Evolutionary conservation across 2,888 invertebrate genomes (phyloP), one percentile per base, ranked within the genome.

Genomic region (Drosophila flavopinicola): DNA sequence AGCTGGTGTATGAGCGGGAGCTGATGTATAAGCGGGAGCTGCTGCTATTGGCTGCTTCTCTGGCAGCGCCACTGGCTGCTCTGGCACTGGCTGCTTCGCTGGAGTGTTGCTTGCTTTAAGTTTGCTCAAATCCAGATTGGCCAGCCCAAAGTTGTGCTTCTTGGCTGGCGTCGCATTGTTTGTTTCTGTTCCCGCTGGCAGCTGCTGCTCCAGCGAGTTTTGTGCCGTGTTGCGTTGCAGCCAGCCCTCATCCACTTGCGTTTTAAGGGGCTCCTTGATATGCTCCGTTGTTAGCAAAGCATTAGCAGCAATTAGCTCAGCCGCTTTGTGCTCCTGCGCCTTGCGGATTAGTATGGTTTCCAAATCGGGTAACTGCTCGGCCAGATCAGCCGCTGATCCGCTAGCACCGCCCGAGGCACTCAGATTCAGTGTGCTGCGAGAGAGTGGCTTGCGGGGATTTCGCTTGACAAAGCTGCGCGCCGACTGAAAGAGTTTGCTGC

Each of bases 361-460:
- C 11, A 91, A 77, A 74, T 91, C 91, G 1, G 89, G 91, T 44
- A 91, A 58, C 15, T 71, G 64, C 6, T 83, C 84, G 0, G 27
- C n/a, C 3, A 33, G n/a, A n/a, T 58, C 51, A 0, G 9, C 56
- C 1, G 1, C 11, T 0, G 13, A n/a, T 1, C 6, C 24, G 1
- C 0, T 17, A 0, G 10, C n/a, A 3, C 35, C 10, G 1, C 38
- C 37, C 2, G 13, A 13, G 3, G 7, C 25, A 20, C 37, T 58
- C 24, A 39, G 48, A 45, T 80, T 80, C 1, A 74, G 57, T 0
- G 33, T 65, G 1, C 68, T 66, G 2, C 85, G 77, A 17, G 93
- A 92, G 4, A 93, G 75, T 0, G 93, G 93, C 89, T 96, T 96
- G 78, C 96, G 93, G 0, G 96, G 96, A 91, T 96, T 96, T 78